Base-by-base conservation (phyloP, 2,113 vertebrate species). In the Coregonus clupeaformis region DNA sequence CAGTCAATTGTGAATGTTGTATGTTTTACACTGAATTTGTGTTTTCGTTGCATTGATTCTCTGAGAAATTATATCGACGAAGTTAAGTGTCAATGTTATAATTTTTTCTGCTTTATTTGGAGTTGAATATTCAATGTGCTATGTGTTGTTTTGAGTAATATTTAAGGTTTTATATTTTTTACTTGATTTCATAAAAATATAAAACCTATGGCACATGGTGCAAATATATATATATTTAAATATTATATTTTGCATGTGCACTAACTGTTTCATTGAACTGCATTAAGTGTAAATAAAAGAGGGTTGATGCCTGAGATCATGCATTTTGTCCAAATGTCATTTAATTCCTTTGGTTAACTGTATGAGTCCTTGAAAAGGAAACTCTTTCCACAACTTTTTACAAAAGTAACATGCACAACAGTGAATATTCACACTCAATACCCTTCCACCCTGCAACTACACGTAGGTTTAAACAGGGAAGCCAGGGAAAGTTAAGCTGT, bases 211-310 rank as follows among this genome's bases (percentile, higher is more conserved):
- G 85, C 85, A 85, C 87, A 86, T 88, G 81, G 82, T 89, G 88
- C 86, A 88, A 84, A 80, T 84, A 84, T 89, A 84, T 47, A 84
- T 76, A 72, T 85, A 88, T 91, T 89, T 89, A 82, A 82, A 89
- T 85, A 88, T 86, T 81, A 89, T 84, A 85, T 85, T 86, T 92
- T 91, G 91, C 92, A 93, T 93, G 91, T 92, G 86, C 88, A 90
- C 86, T 88, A 83, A 86, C 82, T 93, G 86, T 91, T 90, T 89
- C 75, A 89, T 90, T 89, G 87, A 89, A 87, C 81, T 90, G 81
- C 87, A 89, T 90, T 88, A 77, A 82, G 82, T 91, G 89, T 60
- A 88, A 91, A 92, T 92, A 90, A 93, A 93, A 91, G 83, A 87
- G 86, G 88, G 90, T 77, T 71, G 55, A 85, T 82, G 77, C 85